These are phyloP conservation scores for Cosmorhoe ocellata DNA, from an alignment of 2,888 invertebrate genomes.

Conservation along the genomic window DNA sequence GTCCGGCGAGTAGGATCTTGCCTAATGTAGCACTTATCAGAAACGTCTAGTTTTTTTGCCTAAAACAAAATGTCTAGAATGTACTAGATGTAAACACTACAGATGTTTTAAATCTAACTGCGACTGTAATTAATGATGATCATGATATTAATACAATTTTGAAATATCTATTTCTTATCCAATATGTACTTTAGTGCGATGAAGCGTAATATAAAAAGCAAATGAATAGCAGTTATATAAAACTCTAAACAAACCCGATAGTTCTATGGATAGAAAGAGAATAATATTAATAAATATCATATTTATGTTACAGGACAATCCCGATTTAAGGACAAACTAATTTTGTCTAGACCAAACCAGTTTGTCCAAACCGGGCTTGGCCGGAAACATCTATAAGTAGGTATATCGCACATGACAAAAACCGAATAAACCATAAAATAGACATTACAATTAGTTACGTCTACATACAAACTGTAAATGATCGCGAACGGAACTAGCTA, in stretches of 20 bases:
- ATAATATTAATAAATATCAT: slow-evolving; percentile 18
- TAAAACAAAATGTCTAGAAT: background rate
- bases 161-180: slow-evolving; percentile 34
- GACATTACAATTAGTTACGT: slow-evolving; percentile 34
- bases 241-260: slow-evolving; percentile 53
- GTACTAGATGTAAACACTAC: slow-evolving; percentile 9
- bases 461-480: slow-evolving; percentile 40
- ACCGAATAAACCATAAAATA: slow-evolving; percentile 24
- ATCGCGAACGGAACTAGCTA: slow-evolving; percentile 46
- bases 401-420: no score
- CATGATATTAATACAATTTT: slow-evolving; percentile 34
- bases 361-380: no score
- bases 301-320: slow-evolving; percentile 19
- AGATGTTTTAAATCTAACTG: slow-evolving; percentile 43
- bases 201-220: slow-evolving; percentile 64
- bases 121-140: slow-evolving; percentile 45
- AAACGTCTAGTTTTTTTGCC: background rate
- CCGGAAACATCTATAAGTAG: no score
- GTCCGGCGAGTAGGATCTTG: background rate
- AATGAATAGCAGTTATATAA: slow-evolving; percentile 53
- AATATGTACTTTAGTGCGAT: slow-evolving; percentile 46
- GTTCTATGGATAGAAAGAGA: slow-evolving; percentile 44
- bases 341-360: no score
- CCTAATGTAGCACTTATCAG: background rate
- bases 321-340: no score